Evolutionary conservation across 2,113 vertebrate genomes (phyloP).

Genomic region (Plotosus lineatus): DNA sequence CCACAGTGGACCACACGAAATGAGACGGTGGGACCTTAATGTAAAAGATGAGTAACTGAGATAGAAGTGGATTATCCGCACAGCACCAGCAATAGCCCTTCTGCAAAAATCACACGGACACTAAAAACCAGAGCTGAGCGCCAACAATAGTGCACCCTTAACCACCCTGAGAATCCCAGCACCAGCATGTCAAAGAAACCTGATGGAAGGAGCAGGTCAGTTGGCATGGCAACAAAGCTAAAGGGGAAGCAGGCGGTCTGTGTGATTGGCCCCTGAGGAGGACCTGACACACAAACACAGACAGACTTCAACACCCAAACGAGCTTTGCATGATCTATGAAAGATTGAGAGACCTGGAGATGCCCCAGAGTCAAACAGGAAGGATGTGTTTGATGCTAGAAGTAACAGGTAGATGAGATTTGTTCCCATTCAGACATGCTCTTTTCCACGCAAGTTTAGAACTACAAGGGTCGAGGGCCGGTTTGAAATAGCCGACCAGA

Average conservation of each 20-base stretch:
- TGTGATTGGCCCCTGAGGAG: slow-evolving; percentile 27
- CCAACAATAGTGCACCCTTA: slow-evolving; percentile 6
- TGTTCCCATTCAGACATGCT: not conserved
- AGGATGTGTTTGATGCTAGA: slow-evolving; percentile 33
- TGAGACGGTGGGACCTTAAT: not conserved
- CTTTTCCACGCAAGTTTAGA: not conserved
- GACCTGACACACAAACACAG: slow-evolving; percentile 39
- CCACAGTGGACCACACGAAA: not conserved
- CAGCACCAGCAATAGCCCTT: not conserved
- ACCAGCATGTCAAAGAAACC: slow-evolving; percentile 36
- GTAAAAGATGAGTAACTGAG: not conserved
- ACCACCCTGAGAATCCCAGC: slow-evolving; percentile 11
- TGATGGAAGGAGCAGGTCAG: slow-evolving; percentile 37
- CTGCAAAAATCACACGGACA: not conserved
- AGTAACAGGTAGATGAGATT: slow-evolving; percentile 35
- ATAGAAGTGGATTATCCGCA: not conserved
- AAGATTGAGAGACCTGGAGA: slow-evolving; percentile 11
- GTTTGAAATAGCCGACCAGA: not conserved
- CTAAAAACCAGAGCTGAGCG: not conserved
- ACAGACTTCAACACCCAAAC: slow-evolving; percentile 27
- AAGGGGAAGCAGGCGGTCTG: slow-evolving; percentile 40
- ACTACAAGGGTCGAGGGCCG: no score
- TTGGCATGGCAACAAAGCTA: slow-evolving; percentile 38
- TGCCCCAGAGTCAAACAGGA: slow-evolving; percentile 11
- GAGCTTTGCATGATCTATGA: slow-evolving; percentile 22